Evolutionary conservation across 2,113 vertebrate species (phyloP).

Genomic region (Tragelaphus strepsiceros): DNA sequence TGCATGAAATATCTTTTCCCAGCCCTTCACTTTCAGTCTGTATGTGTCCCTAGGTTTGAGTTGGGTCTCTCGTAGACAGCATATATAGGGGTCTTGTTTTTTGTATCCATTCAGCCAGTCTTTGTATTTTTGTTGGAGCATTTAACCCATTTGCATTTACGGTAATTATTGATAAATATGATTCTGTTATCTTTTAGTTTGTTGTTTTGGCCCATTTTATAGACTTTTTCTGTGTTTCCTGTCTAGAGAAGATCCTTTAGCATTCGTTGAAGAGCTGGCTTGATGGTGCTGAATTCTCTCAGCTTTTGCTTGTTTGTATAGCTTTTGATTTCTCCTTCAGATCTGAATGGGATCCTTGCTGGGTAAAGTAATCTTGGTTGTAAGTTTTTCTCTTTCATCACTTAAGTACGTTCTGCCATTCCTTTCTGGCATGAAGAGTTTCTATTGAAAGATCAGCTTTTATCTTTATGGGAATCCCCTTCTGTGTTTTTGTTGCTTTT

Average conservation of each 20-base stretch:
- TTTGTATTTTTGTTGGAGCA: not conserved
- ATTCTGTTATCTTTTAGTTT: not conserved
- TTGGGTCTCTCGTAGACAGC: not conserved
- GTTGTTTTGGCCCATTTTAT: not conserved
- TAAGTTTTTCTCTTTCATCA: not conserved
- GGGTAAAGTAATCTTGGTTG: not conserved
- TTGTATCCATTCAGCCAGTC: not conserved
- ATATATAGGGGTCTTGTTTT: not conserved
- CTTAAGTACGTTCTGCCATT: rapidly evolving
- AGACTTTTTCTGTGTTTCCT: not conserved
- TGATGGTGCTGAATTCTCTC: not conserved
- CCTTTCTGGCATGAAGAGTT: not conserved
- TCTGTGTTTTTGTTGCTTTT: not conserved
- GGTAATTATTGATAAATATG: not conserved
- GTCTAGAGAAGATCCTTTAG: not conserved
- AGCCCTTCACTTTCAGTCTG: not conserved
- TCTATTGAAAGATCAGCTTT: not conserved
- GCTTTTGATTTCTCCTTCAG: not conserved
- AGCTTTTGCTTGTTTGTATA: not conserved
- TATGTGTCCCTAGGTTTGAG: not conserved
- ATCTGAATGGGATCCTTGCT: not conserved
- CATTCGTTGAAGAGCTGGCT: not conserved
- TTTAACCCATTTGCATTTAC: not conserved
- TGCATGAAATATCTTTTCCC: not conserved
- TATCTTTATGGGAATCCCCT: not conserved